These are phyloP conservation scores for Syngnathus typhle DNA, from an alignment of 2,113 vertebrate species.

Conservation along the genomic window DNA sequence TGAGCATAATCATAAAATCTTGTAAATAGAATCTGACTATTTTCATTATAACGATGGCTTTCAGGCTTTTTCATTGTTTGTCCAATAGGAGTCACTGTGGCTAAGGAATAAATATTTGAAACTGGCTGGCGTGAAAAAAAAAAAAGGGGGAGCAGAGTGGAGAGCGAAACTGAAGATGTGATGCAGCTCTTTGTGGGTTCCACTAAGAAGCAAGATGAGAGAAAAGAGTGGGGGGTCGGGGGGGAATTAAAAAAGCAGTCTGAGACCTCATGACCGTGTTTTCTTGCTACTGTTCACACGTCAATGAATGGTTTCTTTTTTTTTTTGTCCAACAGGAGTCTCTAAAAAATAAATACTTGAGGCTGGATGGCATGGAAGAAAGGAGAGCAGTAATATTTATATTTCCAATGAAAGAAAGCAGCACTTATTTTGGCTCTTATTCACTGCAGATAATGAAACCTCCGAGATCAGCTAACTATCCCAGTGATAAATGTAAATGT, in stretches of 20 bases:
- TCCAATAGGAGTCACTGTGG: conserved; percentile 51
- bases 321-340: no score
- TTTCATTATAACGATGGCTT: background rate
- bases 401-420: background rate
- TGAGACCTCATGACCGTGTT: conserved; percentile 7
- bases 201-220: conserved; percentile 6
- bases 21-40: no score
- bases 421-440: conserved; percentile 6
- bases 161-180: conserved; percentile 4
- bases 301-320: background rate
- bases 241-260: conserved; percentile 11
- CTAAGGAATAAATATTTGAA: background rate
- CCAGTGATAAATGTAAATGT: no score
- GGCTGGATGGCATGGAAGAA: no score
- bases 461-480: conserved; percentile 15
- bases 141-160: background rate
- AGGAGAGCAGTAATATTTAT: no score
- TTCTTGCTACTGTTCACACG: conserved; percentile 13
- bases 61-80: background rate
- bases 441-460: conserved; percentile 10
- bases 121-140: background rate
- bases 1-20: no score
- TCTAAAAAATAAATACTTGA: no score
- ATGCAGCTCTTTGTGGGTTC: conserved; percentile 17
- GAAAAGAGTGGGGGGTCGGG: background rate